Base-by-base conservation (phyloP, 92 coral and sea anemone species). In the Paragorgia papillata region DNA sequence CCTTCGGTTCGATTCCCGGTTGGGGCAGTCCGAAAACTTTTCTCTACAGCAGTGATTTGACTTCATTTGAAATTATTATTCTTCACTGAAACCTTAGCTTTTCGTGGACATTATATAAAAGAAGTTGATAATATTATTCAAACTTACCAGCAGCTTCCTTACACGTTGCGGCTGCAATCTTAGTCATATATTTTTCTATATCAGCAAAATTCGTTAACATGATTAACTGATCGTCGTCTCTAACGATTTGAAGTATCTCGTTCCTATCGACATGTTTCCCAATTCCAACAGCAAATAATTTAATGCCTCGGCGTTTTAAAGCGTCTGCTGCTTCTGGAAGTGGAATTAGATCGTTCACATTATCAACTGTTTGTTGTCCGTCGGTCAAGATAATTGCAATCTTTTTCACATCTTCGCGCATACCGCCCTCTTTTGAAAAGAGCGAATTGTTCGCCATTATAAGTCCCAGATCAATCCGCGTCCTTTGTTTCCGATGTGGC, bases 401-500 rank as follows among this genome's bases (percentile, higher is more conserved):
- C 29, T 69, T 69, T 29, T 27, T 51, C 1, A 30, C 76, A 29
- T 69, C 29, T 33, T 69, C 62, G 2, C 76, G 76, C 61, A 69
- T 69, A 22, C 76, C 76, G 14, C 20, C 44, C 18, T 28, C 57
- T 25, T 39, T 69, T 21, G 76, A 41, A 22, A 69, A 69, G 8
- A 69, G 76, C 26, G 44, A 0, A 0, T 37, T 51, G 34, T 69
- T 44, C 17, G 76, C 76, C 46, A 49, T 19, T 12, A 46, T 21
- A 51, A 69, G 76, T 9, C 76, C 76, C 62, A 69, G 25, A 57
- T 69, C 76, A 27, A 69, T 69, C 10, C 76, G 59, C 5, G 76
- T 69, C 12, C 51, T 34, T 7, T 51, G 60, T 33, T 51, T 17
- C 8, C 19, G 21, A 49, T 69, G 76, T 13, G 76, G 60, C 61